Evolutionary conservation across 2,797 vertebrate genomes (phyloP).

Genomic region (Odontamblyopus rebecca): DNA sequence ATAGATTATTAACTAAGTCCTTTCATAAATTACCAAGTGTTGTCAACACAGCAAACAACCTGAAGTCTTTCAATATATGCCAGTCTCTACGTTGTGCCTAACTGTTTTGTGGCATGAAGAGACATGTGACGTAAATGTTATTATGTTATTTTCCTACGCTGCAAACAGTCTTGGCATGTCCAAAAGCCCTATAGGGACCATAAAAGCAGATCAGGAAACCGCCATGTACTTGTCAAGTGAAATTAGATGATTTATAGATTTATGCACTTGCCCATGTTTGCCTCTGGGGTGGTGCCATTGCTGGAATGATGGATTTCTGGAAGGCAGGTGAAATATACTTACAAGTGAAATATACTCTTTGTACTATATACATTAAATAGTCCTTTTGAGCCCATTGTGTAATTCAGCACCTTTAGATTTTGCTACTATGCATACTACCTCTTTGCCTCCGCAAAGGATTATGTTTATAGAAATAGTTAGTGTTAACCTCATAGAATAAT

Average conservation of each 20-base stretch:
- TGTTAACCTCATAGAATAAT: too few species aligned
- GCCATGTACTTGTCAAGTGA: slow-evolving; percentile 4
- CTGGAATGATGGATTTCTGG: slow-evolving; percentile 24
- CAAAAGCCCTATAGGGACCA: slow-evolving; percentile 1
- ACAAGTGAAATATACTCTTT: background rate
- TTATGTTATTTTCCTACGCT: background rate
- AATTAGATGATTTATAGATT: background rate
- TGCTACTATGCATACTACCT: background rate
- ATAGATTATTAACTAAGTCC: background rate
- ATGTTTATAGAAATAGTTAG: background rate
- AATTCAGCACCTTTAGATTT: background rate
- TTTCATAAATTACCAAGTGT: background rate
- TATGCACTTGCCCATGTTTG: slow-evolving; percentile 1
- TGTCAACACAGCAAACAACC: background rate
- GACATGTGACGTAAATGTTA: slow-evolving; percentile 26
- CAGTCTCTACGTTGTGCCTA: background rate
- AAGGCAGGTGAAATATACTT: background rate
- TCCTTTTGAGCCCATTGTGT: background rate
- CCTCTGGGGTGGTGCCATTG: background rate
- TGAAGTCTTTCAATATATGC: background rate
- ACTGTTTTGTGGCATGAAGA: slow-evolving; percentile 21
- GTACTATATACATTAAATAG: background rate
- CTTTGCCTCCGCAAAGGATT: background rate
- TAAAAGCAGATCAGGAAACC: background rate
- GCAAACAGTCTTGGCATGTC: slow-evolving; percentile 25